Evolutionary conservation across 2,888 invertebrate genomes (phyloP).

Genomic region (Dermolepida albohirtum): DNA sequence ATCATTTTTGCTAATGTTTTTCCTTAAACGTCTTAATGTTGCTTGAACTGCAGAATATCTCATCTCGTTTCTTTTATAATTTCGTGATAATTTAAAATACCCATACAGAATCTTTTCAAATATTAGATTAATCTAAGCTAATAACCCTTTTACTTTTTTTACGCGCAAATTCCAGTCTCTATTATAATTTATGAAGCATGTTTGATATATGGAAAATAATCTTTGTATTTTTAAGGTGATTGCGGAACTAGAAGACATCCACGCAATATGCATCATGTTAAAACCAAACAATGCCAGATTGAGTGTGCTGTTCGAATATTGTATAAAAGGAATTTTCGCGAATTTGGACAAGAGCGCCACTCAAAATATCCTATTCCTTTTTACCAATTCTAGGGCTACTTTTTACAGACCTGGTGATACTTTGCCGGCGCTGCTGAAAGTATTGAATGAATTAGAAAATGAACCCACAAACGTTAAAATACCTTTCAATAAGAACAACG

Average conservation of each 20-base stretch:
- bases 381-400: slow-evolving; percentile 45
- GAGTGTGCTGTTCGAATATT: slow-evolving; percentile 45
- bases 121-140: no score
- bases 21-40: no score
- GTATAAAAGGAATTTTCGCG: slow-evolving; percentile 45
- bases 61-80: no score
- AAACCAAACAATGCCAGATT: slow-evolving; percentile 45
- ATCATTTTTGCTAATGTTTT: no score
- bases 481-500: slow-evolving; percentile 36
- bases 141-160: no score
- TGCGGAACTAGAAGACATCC: slow-evolving; percentile 40
- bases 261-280: slow-evolving; percentile 47
- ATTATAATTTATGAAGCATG: no score
- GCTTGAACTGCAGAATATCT: no score
- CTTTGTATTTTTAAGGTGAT: slow-evolving; percentile 16
- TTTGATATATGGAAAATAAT: no score
- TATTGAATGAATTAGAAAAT: slow-evolving; percentile 39
- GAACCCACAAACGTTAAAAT: slow-evolving; percentile 40
- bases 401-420: slow-evolving; percentile 46
- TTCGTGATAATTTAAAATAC: no score
- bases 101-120: no score
- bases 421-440: slow-evolving; percentile 29
- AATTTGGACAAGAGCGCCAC: slow-evolving; percentile 44
- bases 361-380: slow-evolving; percentile 45
- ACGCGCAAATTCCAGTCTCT: no score